A percentile compares a stretch with the other conserved stretches of the same genome.
phyloP scores from a whole-genome alignment of 1,140 invertebrate genomes.

The Diploscapter pachys region DNA sequence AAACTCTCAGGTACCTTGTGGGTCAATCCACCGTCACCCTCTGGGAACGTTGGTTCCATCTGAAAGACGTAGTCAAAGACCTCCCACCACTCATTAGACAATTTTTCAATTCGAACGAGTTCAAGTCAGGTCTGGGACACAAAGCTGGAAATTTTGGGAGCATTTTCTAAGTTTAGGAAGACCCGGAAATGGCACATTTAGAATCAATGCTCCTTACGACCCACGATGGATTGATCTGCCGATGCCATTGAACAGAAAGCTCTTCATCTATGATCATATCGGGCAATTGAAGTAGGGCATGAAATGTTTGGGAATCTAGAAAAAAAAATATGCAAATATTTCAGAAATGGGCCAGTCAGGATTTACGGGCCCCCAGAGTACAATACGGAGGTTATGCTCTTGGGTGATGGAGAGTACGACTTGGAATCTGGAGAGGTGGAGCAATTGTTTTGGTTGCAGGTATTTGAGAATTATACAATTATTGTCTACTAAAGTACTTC shows the following conservation, averaged over 20 bases:
- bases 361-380: constrained; percentile 30
- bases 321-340: background rate
- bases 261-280: constrained; percentile 43
- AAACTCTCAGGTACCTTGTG: constrained; percentile 56
- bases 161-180: constrained; percentile 11
- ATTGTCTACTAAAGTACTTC: too few species aligned
- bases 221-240: constrained; percentile 33
- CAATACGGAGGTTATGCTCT: constrained; percentile 28
- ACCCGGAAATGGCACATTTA: constrained; percentile 28
- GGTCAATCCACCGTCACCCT: constrained; percentile 58
- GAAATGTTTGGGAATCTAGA: background rate
- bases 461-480: background rate
- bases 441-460: constrained; percentile 27
- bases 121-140: constrained; percentile 60
- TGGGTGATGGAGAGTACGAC: constrained; percentile 23
- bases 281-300: constrained; percentile 38
- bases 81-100: constrained; percentile 65
- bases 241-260: constrained; percentile 30
- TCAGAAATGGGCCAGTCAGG: constrained; percentile 20
- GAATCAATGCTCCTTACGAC: constrained; percentile 26
- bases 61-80: constrained; percentile 65
- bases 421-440: constrained; percentile 19
- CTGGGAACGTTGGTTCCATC: constrained; percentile 68
- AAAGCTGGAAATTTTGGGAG: too few species aligned
- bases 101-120: constrained; percentile 62